These are phyloP conservation scores for Zoanthus solanderi DNA, from an alignment of 92 coral and sea anemone genomes.

Conservation along the genomic window DNA sequence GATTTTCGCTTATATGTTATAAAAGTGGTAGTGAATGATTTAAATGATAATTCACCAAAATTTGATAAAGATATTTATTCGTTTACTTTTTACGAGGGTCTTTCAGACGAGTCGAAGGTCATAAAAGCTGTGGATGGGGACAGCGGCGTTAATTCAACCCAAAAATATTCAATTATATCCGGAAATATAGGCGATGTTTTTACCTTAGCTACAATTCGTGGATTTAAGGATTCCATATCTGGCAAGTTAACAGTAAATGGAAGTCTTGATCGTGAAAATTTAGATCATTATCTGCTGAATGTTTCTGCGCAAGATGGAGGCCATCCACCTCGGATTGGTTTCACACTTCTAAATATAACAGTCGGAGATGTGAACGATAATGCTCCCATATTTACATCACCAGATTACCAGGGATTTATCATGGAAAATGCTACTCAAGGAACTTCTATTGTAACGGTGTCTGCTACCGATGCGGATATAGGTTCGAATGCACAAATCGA, in stretches of 20 bases:
- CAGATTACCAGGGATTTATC: conserved; percentile 65
- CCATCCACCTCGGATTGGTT: conserved; percentile 70
- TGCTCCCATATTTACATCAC: conserved; percentile 72
- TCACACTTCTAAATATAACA: conserved; percentile 70
- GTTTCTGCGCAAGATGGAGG: conserved; percentile 95
- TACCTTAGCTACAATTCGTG: conserved; percentile 50
- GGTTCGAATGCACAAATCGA: conserved; percentile 78
- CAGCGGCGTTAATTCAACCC: conserved; percentile 80
- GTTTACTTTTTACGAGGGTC: conserved; percentile 63
- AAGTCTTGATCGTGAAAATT: conserved; percentile 81
- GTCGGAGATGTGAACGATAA: conserved; percentile 87
- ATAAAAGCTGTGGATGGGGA: conserved; percentile 77
- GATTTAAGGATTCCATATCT: conserved; percentile 39
- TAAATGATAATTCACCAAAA: conserved; percentile 87
- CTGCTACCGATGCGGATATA: conserved; percentile 88
- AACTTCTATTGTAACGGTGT: conserved; percentile 72
- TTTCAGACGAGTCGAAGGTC: conserved; percentile 36
- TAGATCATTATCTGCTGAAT: conserved; percentile 77
- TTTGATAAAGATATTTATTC: conserved; percentile 66
- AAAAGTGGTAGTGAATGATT: conserved; percentile 78
- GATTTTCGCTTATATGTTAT: neutral
- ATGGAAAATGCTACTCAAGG: conserved; percentile 63
- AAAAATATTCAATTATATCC: conserved; percentile 78
- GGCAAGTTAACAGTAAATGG: conserved; percentile 69
- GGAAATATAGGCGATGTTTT: conserved; percentile 82